Evolutionary conservation across 2,113 vertebrate genomes (phyloP).

Genomic region (Dipodomys stephensi): DNA sequence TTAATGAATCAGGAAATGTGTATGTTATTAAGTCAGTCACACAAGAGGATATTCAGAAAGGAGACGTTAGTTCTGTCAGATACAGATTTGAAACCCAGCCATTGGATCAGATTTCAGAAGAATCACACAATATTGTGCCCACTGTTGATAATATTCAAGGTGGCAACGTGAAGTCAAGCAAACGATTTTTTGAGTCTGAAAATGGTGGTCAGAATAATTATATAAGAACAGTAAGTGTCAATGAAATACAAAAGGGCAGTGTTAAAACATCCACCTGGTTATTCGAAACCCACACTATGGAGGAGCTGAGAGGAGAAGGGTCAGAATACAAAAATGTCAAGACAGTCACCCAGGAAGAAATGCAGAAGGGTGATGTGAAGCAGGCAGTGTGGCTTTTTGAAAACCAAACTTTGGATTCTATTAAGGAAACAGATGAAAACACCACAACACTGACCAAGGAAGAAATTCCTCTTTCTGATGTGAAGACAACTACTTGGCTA

Average conservation of each 20-base stretch:
- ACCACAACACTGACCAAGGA: slow-evolving; percentile 82
- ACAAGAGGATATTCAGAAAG: slow-evolving; percentile 93
- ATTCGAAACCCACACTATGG: slow-evolving; percentile 94
- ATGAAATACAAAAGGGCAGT: slow-evolving; percentile 93
- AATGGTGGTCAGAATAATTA: slow-evolving; percentile 79
- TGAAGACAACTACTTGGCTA: slow-evolving; percentile 94
- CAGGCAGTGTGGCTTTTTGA: slow-evolving; percentile 96
- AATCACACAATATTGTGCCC: slow-evolving; percentile 84
- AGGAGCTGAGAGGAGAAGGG: slow-evolving; percentile 91
- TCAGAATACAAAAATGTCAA: slow-evolving; percentile 90
- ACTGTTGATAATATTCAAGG: slow-evolving; percentile 90
- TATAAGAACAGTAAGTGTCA: slow-evolving; percentile 92
- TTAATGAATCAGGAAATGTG: slow-evolving; percentile 91
- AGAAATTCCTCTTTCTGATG: slow-evolving; percentile 92
- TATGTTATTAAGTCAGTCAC: slow-evolving; percentile 95
- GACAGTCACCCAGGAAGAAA: slow-evolving; percentile 90
- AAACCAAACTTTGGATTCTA: slow-evolving; percentile 92
- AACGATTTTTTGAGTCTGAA: slow-evolving; percentile 91
- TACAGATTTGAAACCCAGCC: slow-evolving; percentile 96
- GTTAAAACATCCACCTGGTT: slow-evolving; percentile 94
- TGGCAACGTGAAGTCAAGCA: slow-evolving; percentile 91
- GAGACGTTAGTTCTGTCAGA: slow-evolving; percentile 92
- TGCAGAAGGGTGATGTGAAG: slow-evolving; percentile 92
- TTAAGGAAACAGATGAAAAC: slow-evolving; percentile 88
- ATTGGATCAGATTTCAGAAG: slow-evolving; percentile 91